Base-by-base conservation (phyloP, 1,140 invertebrate species). In the Drosophila malerkotliana region DNA sequence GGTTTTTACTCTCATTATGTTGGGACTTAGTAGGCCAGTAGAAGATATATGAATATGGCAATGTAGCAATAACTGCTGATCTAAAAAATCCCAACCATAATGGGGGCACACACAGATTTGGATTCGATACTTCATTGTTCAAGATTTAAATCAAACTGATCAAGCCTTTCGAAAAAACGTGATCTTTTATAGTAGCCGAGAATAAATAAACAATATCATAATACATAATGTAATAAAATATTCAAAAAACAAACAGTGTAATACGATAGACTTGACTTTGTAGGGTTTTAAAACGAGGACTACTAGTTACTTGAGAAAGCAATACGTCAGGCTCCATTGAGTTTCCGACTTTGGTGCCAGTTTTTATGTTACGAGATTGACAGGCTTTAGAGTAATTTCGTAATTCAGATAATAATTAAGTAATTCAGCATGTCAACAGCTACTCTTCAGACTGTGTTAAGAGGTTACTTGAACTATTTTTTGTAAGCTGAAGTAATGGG, bases 11-110 rank as follows among this genome's bases (percentile, higher is more conserved):
- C 76, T 81, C 89, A 91, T 84, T 88, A 91, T 91, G 90, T 91
- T 91, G 90, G 90, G 90, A 91, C 90, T 91, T 91, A 91, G 90
- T 91, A 91, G 90, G 90, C 90, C 90, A 91, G 90, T 91, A 91
- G 90, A 84, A 72, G 39, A 62, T 62, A 64, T 62, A 73, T 54
- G 71, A 71, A 73, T 71, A 69, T 55, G 54, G 24, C 39, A 28
- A 56, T 48, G 53, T 64, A 72, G 67, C 73, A 73, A 79, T 90
- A 87, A 91, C 90, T 91, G 89, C 90, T 91, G 89, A 89, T 91
- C 90, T 90, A 91, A 91, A 91, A 91, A 91, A 91, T 91, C 90
- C 90, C 90, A 91, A 90, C 89, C 77, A 91, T 90, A 90, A 91
- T 89, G 74, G 69, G 73, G 72, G 88, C 75, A 89, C 75, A 78